Evolutionary conservation across 2,113 vertebrate species (phyloP), one percentile per base, ranked within the genome.

Genomic region (Regulus satrapa): DNA sequence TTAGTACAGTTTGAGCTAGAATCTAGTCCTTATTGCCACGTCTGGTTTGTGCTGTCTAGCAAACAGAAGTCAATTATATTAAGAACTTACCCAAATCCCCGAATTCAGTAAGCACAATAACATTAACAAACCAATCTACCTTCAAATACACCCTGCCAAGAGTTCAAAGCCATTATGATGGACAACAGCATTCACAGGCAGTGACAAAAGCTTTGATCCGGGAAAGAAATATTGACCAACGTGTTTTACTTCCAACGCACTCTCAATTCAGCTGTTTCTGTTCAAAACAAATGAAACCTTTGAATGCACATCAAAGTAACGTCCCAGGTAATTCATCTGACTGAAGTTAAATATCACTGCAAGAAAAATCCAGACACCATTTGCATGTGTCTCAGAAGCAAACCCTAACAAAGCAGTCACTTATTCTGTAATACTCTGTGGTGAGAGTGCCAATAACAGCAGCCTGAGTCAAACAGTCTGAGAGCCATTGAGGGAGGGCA

Each of bases 151-250:
- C 79, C 38, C 79, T 80, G 81, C 34, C 91, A 92, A 61, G 76
- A 96, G 91, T 94, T 96, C 96, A 97, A 94, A 97, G 87, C 86
- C 91, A 85, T 95, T 76, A 82, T 31, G 48, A 89, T 16, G 75
- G 88, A 94, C 90, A 93, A 36, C 79, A 72, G 64, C 32, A 84
- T 45, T 92, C 67, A 76, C 58, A 61, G 79, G 41, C 91, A 75
- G 43, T 31, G 78, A 63, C 74, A 77, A 95, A 93, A 80, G 61
- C 88, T 96, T 97, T 94, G 79, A 94, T 95, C 79, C 64, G 5
- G 76, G 45, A 83, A 54, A 95, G 85, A 90, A 93, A 78, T 93
- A 94, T 25, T 64, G 94, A 95, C 81, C 72, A 45, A 78, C 16
- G 34, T 49, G 18, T 71, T 95, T 89, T 64, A 85, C 67, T 94